phyloP scores from a whole-genome alignment of 2,797 vertebrate species.

The Pogoniulus pusillus region DNA sequence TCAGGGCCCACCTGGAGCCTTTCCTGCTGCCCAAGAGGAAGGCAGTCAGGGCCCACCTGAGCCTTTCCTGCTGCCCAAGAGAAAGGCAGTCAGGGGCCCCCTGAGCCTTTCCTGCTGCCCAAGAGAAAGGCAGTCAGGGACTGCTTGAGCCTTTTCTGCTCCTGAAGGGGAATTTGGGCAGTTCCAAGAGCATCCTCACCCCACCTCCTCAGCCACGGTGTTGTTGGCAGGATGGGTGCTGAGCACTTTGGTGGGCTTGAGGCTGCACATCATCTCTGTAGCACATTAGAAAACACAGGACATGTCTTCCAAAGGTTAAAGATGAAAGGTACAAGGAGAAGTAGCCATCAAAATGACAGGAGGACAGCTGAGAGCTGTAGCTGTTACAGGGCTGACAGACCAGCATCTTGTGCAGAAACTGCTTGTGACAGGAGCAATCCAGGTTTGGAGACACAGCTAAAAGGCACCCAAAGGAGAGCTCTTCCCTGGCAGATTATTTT shows the following conservation, averaged over 20 bases:
- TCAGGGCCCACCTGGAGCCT: too few relatives aligned
- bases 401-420: background rate
- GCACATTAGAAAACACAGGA: background rate
- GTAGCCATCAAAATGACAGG: background rate
- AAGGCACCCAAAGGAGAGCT: background rate
- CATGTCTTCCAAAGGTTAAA: background rate
- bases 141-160: background rate
- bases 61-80: fast-evolving
- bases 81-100: background rate
- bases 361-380: background rate
- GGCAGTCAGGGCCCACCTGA: background rate
- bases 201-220: too few relatives aligned
- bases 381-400: background rate
- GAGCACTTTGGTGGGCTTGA: fast-evolving
- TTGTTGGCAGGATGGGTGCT: background rate
- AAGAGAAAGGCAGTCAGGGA: background rate
- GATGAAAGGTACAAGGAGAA: background rate
- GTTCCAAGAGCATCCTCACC: fast-evolving
- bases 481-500: background rate
- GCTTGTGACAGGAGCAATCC: background rate
- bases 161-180: background rate
- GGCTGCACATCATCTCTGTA: fast-evolving
- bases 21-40: too few relatives aligned
- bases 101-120: fast-evolving
- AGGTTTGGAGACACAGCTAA: background rate